Evolutionary conservation across 2,888 invertebrate genomes (phyloP), one percentile per base, ranked within the genome.

Genomic region (Cryptocephalus moraei): DNA sequence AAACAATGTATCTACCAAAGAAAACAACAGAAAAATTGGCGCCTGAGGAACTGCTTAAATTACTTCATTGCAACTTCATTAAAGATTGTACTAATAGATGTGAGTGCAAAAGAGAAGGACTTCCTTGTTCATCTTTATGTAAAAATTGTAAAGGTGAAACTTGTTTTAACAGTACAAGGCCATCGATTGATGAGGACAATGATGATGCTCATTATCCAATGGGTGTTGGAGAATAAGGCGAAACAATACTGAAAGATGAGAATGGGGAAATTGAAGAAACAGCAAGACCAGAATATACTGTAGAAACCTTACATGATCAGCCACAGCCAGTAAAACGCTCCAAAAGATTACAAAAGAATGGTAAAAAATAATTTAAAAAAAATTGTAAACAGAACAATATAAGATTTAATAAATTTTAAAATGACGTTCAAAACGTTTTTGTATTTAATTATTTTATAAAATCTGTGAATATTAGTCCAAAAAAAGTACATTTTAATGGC

Each of bases 1-100:
- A 47, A 12, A 47, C 47, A 10, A 33, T 47, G 44, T 47, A 31
- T 44, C 44, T 47, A 33, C 43, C 47, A 2, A 33, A 40, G 1
- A 33, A 39, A 33, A 40, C 44, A 43, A 43, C 43, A 33, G n/a
- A n/a, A n/a, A n/a, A n/a, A n/a, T n/a, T n/a, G n/a, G n/a, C n/a
- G n/a, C n/a, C n/a, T n/a, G n/a, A 41, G 32, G 6, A 32, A 13
- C 22, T 47, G 13, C 38, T 47, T 11, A 44, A 43, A 34, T 33
- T 47, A 39, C 31, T 47, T 9, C 47, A 44, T 32, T 44, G 47
- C 14, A 39, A 12, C 9, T 46, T 38, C 36, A 43, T 34, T 1
- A 34, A 10, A 9, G 36, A 42, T 2, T 42, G 46, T n/a, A 38
- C 32, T 36, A 47, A 12, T 11, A 47, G 39, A 32, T 47, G 47